Conservation (phyloP, 2,113 vertebrate genomes). For the Morone saxatilis region DNA sequence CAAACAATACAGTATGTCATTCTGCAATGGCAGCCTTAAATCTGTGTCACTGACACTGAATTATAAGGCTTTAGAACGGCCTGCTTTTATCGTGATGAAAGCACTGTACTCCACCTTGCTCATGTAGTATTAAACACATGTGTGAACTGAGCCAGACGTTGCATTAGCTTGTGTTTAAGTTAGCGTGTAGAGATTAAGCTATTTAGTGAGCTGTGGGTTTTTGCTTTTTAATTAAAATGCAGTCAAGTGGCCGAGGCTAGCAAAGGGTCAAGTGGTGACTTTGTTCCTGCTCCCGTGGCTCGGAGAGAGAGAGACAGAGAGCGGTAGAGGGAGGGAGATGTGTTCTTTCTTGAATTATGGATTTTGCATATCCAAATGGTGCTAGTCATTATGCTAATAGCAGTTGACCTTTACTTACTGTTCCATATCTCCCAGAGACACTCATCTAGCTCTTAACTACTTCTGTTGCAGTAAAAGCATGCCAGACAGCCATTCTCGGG, state of each 20-base stretch:
- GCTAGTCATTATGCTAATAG: conserved; percentile 75
- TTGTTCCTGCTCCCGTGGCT: conserved; percentile 76
- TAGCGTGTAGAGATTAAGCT: conserved; percentile 68
- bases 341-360: conserved; percentile 78
- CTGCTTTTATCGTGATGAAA: conserved; percentile 38
- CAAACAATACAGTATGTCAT: conserved; percentile 31
- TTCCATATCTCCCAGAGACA: conserved; percentile 73
- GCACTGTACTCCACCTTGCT: conserved; percentile 49
- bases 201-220: conserved; percentile 70
- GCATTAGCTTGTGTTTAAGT: conserved; percentile 69
- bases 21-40: conserved; percentile 16
- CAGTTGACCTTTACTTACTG: conserved; percentile 79
- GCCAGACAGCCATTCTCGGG: conserved; percentile 46
- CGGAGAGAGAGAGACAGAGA: conserved; percentile 35
- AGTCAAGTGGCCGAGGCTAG: conserved; percentile 74
- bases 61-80: neutral
- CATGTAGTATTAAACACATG: conserved; percentile 63
- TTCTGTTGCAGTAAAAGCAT: conserved; percentile 48
- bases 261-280: conserved; percentile 81
- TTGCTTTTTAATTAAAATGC: conserved; percentile 84
- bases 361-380: conserved; percentile 79
- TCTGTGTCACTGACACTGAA: conserved; percentile 27
- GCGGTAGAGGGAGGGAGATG: conserved; percentile 15
- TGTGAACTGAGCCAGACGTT: conserved; percentile 52
- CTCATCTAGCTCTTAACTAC: conserved; percentile 66